Percentiles rank a stretch among this genome's conserved stretches.
Conservation (phyloP, 2,888 invertebrate species). For the Pristionchus maxplancki region DNA sequence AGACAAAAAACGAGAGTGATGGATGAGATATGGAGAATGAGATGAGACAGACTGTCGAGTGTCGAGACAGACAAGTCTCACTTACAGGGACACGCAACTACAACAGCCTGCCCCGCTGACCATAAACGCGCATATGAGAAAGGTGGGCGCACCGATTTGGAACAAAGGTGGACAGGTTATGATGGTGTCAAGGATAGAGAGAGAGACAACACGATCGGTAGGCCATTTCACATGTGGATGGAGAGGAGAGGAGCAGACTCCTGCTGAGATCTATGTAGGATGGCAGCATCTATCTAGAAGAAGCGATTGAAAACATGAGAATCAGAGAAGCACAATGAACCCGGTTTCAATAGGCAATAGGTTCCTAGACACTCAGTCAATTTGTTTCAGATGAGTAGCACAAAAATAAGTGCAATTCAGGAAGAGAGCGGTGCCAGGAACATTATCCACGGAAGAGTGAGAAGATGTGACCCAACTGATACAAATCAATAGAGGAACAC, state of each 20-base stretch:
- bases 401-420: no score
- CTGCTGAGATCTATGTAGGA: background rate
- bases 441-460: background rate
- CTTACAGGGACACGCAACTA: background rate
- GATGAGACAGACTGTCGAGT: background rate
- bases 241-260: background rate
- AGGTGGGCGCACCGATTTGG: constrained; percentile 41
- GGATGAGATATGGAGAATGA: background rate
- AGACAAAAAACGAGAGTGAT: constrained; percentile 35
- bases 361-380: background rate
- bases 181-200: constrained; percentile 37
- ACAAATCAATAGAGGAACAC: background rate
- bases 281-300: background rate
- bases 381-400: no score
- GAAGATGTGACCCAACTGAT: background rate
- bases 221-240: constrained; percentile 16
- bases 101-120: background rate
- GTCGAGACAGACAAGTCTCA: background rate
- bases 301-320: no score
- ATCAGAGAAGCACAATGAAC: background rate
- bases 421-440: background rate
- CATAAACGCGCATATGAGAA: constrained; percentile 19
- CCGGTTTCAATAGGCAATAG: background rate
- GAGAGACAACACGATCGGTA: constrained; percentile 17
- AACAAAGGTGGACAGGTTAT: constrained; percentile 43